Evolutionary conservation across 2,113 vertebrate genomes (phyloP), one percentile per base, ranked within the genome.

Genomic region (Hippocampus abdominalis): DNA sequence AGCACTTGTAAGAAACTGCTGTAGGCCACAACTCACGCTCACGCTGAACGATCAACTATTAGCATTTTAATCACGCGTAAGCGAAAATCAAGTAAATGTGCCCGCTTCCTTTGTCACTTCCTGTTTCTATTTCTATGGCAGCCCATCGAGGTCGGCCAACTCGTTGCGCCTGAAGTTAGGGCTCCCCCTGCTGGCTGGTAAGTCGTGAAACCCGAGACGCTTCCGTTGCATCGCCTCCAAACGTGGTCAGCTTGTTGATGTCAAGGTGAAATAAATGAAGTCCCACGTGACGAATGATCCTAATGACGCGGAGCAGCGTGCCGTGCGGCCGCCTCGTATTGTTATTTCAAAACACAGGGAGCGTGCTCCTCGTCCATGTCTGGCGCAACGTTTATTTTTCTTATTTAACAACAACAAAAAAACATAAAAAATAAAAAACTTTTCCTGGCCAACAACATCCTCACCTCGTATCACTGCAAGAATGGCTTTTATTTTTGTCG

Each of bases 401-500:
- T 23, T 10, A 10, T 56, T 62, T 42, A 36, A 51, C 44, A 20
- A 20, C 20, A 18, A 49, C 6, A 36, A 36, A 36, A 32, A 32
- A 32, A 6, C 4, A 20, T 5, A 8, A 18, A 1, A 7, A 66
- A 70, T 54, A 7, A 66, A 70, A 59, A 15, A n/a, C 40, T 8
- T 68, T 49, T 60, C 66, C 3, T 60, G 39, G 18, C 18, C 49
- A 51, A 48, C 27, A 25, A 25, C n/a, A 8, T 46, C 23, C 12
- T 64, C 11, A 21, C 42, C 63, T 64, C 40, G 13, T 29, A 7
- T 62, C 73, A 32, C 54, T 48, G 8, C 23, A 49, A 51, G 36
- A 74, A 59, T 23, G 69, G 29, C 7, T 44, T 76, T 70, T 62
- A 40, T 76, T 70, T 64, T 36, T 5, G 23, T 32, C 32, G 32